phyloP scores from a whole-genome alignment of 2,888 invertebrate genomes.

The Koerneria pararmatus region DNA sequence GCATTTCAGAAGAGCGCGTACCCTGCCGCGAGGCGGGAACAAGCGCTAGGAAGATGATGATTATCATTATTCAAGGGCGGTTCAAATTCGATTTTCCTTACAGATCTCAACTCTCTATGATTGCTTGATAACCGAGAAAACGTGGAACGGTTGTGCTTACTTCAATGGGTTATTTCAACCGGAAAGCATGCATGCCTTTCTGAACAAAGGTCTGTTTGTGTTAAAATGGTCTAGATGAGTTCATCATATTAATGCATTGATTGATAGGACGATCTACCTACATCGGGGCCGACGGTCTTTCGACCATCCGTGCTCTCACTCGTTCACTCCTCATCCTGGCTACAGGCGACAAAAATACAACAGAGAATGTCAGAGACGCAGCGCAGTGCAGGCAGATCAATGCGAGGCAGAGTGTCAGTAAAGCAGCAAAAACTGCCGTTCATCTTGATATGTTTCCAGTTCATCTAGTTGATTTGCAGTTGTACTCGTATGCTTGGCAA shows the following conservation, averaged over 20 bases:
- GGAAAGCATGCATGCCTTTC: too few relatives aligned
- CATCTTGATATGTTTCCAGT: too few relatives aligned
- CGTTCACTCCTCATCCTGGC: slow-evolving; percentile 2
- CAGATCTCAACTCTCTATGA: slow-evolving; percentile 34
- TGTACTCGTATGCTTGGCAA: slow-evolving; percentile 50
- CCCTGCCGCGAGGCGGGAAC: too few relatives aligned
- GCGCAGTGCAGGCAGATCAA: slow-evolving; percentile 33
- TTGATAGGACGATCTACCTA: slow-evolving; percentile 16
- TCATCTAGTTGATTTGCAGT: slow-evolving; percentile 22
- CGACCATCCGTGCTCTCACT: slow-evolving; percentile 15
- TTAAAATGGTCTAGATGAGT: too few relatives aligned
- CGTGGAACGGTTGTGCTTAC: background rate
- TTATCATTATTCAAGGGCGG: too few relatives aligned
- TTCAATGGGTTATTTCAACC: background rate
- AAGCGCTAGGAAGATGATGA: too few relatives aligned
- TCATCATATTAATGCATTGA: background rate
- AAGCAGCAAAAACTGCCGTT: too few relatives aligned
- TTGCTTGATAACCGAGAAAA: slow-evolving; percentile 29
- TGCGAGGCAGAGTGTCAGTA: slow-evolving; percentile 31
- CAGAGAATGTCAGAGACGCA: slow-evolving; percentile 33
- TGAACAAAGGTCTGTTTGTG: too few relatives aligned
- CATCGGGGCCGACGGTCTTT: slow-evolving; percentile 16
- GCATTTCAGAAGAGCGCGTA: too few relatives aligned
- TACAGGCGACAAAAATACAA: slow-evolving; percentile 23
- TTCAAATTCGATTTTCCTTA: background rate